phyloP scores from a whole-genome alignment of 2,797 vertebrate species.

The Sebastes reedi region DNA sequence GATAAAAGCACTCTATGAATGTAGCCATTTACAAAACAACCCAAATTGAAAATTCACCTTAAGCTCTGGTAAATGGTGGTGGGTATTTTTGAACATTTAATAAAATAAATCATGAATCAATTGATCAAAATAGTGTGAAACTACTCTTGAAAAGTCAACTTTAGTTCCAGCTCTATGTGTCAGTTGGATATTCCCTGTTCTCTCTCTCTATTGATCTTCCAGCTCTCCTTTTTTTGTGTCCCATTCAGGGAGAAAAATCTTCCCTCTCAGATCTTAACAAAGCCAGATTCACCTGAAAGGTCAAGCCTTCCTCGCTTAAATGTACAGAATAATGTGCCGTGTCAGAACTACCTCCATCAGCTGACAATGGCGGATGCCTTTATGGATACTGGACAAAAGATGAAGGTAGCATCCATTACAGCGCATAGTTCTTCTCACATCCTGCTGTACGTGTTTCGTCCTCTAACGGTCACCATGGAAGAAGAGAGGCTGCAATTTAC shows the following conservation, averaged over 20 bases:
- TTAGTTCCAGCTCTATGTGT: not conserved
- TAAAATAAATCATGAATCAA: not conserved
- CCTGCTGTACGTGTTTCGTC: not conserved
- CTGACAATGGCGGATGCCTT: conserved; percentile 11
- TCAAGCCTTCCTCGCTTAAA: conserved; percentile 22
- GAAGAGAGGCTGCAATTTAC: conserved; percentile 5
- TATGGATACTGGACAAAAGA: conserved; percentile 24
- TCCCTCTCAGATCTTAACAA: conserved; percentile 33
- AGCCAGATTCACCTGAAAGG: conserved; percentile 39
- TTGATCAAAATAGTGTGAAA: not conserved
- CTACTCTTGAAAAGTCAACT: not conserved
- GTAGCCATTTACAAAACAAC: not conserved
- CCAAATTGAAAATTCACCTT: not conserved
- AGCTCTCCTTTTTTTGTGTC: not conserved
- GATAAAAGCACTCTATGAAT: not conserved
- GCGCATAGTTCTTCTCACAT: not conserved
- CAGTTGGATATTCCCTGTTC: conserved; percentile 7
- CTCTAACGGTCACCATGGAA: not conserved
- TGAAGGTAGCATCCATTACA: conserved; percentile 6
- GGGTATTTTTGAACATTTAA: not conserved
- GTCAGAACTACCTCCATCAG: conserved; percentile 31
- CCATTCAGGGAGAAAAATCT: conserved; percentile 32
- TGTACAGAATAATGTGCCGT: conserved; percentile 41
- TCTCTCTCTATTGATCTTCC: not conserved
- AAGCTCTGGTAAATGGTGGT: not conserved